Base-by-base conservation (phyloP, 2,888 invertebrate species). In the Drosophila paramelanica region DNA sequence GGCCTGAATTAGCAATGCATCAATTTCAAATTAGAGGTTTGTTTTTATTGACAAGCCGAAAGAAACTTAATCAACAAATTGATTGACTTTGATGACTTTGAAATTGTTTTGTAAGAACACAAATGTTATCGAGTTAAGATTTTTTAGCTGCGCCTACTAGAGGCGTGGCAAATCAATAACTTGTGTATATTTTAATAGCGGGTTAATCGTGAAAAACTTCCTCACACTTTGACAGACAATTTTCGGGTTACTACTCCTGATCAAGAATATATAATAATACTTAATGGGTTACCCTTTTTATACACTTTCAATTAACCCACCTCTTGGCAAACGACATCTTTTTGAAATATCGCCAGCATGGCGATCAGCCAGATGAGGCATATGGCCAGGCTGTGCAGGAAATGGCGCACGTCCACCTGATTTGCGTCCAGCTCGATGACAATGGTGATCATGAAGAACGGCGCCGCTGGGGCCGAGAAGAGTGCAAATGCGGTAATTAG, bases 391-490 rank as follows among this genome's bases (percentile, higher is more conserved):
- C 59, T 5, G 11, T 31, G 6, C 6, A 51, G 6, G 1, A 60
- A 0, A 3, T 11, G 0, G 0, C 0, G 3, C 4, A 55, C 3
- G 3, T 45, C 55, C 14, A 55, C 14, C 25, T 45, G 7, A 3
- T 45, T 13, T 2, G 3, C 4, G 5, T 56, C 66, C 45, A 79
- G 1, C 36, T 78, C 53, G 14, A 81, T 73, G 33, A 80, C 61
- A 0, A 75, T 72, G 5, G 81, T 67, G 33, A 89, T 38, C n/a
- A 90, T 3, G 41, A 58, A 88, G 46, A 90, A 90, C 0, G 83
- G 79, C 13, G 80, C 77, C 1, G 59, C 62, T 1, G 88, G 89
- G 0, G 74, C 67, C 5, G 74, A 67, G n/a, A 77, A 38, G 7
- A 89, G 36, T 4, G 77, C 41, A 58, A 67, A 74, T 0, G 77